Evolutionary conservation across 2,888 invertebrate species (phyloP).

Genomic region (Agonopterix alstromeriana): DNA sequence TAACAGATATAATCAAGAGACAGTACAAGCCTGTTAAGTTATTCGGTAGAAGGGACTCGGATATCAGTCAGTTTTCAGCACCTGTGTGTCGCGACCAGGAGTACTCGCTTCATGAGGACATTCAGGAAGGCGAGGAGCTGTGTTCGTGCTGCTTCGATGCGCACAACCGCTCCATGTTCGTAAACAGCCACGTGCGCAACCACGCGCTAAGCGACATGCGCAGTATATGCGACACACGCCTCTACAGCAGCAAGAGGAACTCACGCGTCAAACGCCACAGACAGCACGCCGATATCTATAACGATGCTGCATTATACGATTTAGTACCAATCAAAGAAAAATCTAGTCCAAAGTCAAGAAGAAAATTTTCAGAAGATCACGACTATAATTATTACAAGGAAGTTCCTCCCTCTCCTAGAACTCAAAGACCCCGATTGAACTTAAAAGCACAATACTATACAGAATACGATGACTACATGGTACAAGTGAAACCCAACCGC

Average conservation of each 20-base stretch:
- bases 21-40: constrained; percentile 57
- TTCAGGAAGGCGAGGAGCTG: constrained; percentile 35
- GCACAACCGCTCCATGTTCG: constrained; percentile 7
- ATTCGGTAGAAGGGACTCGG: constrained; percentile 46
- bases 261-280: constrained; percentile 26
- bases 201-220: constrained; percentile 36
- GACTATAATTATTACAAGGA: constrained; percentile 40
- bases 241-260: constrained; percentile 39
- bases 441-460: constrained; percentile 45
- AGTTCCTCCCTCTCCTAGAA: constrained; percentile 59
- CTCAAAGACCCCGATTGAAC: constrained; percentile 52
- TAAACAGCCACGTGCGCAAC: constrained; percentile 10
- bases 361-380: constrained; percentile 43
- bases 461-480: constrained; percentile 33
- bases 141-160: constrained; percentile 45
- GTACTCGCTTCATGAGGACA: constrained; percentile 27
- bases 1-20: constrained; percentile 52
- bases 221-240: constrained; percentile 54
- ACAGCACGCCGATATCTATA: constrained; percentile 27
- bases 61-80: constrained; percentile 54
- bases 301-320: constrained; percentile 54
- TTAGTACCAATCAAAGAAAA: constrained; percentile 62
- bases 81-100: constrained; percentile 61
- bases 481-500: constrained; percentile 13
- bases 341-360: constrained; percentile 52